phyloP scores from a whole-genome alignment of 2,888 invertebrate species.

The Trichogramma dendrolimi region DNA sequence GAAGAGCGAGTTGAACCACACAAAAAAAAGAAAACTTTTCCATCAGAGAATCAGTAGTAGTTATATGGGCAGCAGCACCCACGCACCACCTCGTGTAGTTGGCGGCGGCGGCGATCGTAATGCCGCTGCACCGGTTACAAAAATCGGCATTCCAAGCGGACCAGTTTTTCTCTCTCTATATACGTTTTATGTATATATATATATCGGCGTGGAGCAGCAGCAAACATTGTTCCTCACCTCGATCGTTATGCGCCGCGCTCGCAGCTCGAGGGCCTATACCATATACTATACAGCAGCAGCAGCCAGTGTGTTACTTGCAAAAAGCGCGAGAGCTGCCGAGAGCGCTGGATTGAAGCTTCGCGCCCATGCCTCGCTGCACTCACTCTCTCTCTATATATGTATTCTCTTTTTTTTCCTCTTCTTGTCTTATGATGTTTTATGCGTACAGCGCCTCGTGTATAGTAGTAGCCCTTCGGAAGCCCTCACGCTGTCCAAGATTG shows the following conservation, averaged over 20 bases:
- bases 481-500: slow-evolving; percentile 35
- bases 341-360: slow-evolving; percentile 6
- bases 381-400: slow-evolving; percentile 14
- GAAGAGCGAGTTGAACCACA: too few relatives aligned
- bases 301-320: slow-evolving; percentile 18
- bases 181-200: too few relatives aligned
- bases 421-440: not conserved
- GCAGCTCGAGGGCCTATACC: slow-evolving; percentile 1
- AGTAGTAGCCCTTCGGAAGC: slow-evolving; percentile 44
- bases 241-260: slow-evolving; percentile 25
- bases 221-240: slow-evolving; percentile 25
- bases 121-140: not conserved
- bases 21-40: too few relatives aligned
- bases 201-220: not conserved
- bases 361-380: not conserved
- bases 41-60: too few relatives aligned
- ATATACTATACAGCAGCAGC: not conserved
- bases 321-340: slow-evolving; percentile 26
- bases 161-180: slow-evolving; percentile 26
- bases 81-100: too few relatives aligned
- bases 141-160: slow-evolving; percentile 30
- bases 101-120: too few relatives aligned
- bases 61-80: too few relatives aligned
- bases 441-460: slow-evolving; percentile 4
- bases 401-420: slow-evolving; percentile 2